phyloP scores from a whole-genome alignment of 2,888 invertebrate species.

The Itoplectis maculator region DNA sequence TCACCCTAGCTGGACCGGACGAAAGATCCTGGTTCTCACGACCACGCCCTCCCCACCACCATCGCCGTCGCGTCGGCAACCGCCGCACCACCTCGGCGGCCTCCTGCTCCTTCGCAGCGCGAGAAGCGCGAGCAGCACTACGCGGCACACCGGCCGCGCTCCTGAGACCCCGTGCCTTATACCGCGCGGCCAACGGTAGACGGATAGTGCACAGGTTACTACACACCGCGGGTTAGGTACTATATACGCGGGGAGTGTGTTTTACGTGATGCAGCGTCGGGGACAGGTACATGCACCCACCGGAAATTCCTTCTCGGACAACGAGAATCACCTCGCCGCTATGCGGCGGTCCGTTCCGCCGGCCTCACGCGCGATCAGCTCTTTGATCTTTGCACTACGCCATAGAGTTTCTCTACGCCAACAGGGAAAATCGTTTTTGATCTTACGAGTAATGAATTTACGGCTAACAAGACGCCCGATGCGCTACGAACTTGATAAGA shows the following conservation, averaged over 20 bases:
- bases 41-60: constrained; percentile 79
- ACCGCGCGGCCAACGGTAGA: constrained; percentile 55
- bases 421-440: constrained; percentile 13
- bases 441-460: neutral
- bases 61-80: constrained; percentile 35
- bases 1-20: constrained; percentile 78
- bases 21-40: constrained; percentile 82
- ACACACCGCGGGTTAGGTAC: neutral
- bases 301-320: constrained; percentile 62
- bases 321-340: constrained; percentile 45
- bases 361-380: constrained; percentile 52
- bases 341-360: constrained; percentile 5
- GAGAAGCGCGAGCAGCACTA: too few relatives aligned
- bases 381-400: constrained; percentile 61
- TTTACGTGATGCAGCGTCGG: constrained; percentile 62
- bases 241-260: constrained; percentile 46
- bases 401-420: neutral
- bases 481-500: too few relatives aligned
- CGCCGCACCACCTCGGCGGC: constrained; percentile 51
- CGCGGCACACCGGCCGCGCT: constrained; percentile 26
- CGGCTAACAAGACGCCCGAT: neutral
- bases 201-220: constrained; percentile 51
- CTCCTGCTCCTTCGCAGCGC: too few relatives aligned
- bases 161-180: constrained; percentile 31
- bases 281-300: constrained; percentile 67